Evolutionary conservation across 2,888 invertebrate genomes (phyloP).

Genomic region (Agrotis puta): DNA sequence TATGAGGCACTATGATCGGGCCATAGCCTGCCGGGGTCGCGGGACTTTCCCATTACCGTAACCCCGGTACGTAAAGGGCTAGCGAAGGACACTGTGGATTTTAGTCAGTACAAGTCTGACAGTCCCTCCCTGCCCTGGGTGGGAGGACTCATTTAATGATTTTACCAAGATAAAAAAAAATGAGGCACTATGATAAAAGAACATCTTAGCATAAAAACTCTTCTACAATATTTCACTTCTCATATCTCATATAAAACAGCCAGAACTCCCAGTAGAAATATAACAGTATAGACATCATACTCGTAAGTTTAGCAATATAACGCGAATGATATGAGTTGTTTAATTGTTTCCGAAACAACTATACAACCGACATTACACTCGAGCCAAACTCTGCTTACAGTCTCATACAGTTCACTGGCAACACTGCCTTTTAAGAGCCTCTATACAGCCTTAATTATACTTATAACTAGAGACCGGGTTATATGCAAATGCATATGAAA

Average conservation of each 20-base stretch:
- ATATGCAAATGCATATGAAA: too few relatives aligned
- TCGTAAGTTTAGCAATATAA: constrained; percentile 65
- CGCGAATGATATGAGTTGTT: constrained; percentile 57
- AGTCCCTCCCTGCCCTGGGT: too few relatives aligned
- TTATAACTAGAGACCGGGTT: constrained; percentile 15
- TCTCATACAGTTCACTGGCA: constrained; percentile 52
- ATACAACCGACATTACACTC: constrained; percentile 52
- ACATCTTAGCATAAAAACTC: constrained; percentile 20
- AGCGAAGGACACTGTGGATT: too few relatives aligned
- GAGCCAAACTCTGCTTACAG: constrained; percentile 52
- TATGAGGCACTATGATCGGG: neutral
- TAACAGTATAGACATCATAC: constrained; percentile 47
- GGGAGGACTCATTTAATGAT: too few relatives aligned
- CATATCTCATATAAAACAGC: constrained; percentile 21
- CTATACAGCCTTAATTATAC: constrained; percentile 40
- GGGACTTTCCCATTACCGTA: too few relatives aligned
- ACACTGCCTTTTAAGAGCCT: constrained; percentile 44
- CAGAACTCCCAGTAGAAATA: constrained; percentile 36
- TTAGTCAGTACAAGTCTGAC: too few relatives aligned
- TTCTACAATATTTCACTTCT: constrained; percentile 8
- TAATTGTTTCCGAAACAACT: constrained; percentile 62
- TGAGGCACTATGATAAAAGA: neutral
- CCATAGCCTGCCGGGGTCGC: too few relatives aligned
- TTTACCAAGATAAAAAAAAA: too few relatives aligned
- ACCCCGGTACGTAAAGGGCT: too few relatives aligned